A percentile compares a stretch with the other conserved stretches of the same genome.
These are phyloP conservation scores for Myrmophylax atrothorax DNA, from an alignment of 2,113 vertebrate genomes.

Conservation along the genomic window DNA sequence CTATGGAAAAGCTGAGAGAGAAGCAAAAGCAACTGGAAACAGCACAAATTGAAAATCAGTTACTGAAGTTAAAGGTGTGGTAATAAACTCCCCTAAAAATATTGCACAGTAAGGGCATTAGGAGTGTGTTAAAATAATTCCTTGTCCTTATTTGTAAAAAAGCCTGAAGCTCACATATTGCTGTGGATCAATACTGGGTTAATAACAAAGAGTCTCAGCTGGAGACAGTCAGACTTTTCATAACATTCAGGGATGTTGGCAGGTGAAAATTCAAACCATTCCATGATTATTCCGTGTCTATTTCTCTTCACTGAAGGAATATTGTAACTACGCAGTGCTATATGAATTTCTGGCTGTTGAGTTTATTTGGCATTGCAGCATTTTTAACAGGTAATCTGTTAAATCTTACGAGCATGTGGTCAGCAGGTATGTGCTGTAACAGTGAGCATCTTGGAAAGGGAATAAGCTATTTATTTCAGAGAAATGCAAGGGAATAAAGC, in stretches of 20 bases:
- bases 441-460: neutral
- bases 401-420: neutral
- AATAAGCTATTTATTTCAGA: neutral
- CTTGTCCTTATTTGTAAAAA: neutral
- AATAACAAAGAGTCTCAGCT: neutral
- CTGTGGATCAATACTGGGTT: neutral
- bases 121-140: neutral
- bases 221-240: neutral
- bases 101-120: neutral
- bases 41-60: constrained; percentile 86
- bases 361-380: neutral
- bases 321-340: neutral
- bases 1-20: constrained; percentile 85
- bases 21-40: constrained; percentile 85
- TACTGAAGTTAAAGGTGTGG: constrained; percentile 88
- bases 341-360: neutral
- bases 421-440: neutral
- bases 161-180: neutral
- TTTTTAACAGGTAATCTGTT: neutral
- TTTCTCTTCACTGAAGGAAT: neutral
- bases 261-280: neutral
- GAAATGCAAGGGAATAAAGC: neutral
- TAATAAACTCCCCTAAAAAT: neutral
- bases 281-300: neutral
- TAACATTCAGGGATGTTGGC: neutral